Conservation (phyloP, 2,888 invertebrate species). For the Dione vanillae region DNA sequence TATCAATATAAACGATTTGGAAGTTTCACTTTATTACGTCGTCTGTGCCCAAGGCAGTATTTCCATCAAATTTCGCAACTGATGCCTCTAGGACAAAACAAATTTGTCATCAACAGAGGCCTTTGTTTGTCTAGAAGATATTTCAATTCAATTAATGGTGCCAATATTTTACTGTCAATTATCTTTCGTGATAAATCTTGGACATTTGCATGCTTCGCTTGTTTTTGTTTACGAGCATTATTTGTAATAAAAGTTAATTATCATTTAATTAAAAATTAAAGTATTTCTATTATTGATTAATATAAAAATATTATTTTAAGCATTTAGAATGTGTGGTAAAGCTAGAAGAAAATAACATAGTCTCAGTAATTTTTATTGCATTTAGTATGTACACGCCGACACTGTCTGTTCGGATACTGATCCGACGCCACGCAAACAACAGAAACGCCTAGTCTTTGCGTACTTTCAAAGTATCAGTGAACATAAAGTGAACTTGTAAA, state of each 20-base stretch:
- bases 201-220: constrained; percentile 46
- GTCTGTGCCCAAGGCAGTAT: constrained; percentile 34
- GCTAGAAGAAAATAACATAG: background rate
- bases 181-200: constrained; percentile 66
- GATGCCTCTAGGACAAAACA: constrained; percentile 63
- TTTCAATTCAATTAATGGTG: constrained; percentile 76
- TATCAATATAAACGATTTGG: constrained; percentile 22
- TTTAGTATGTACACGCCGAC: constrained; percentile 12
- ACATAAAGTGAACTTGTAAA: constrained; percentile 78
- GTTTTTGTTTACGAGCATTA: constrained; percentile 17
- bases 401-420: constrained; percentile 40
- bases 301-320: too few species aligned
- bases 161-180: constrained; percentile 74
- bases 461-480: constrained; percentile 68
- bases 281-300: too few species aligned
- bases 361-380: background rate
- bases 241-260: background rate
- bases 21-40: constrained; percentile 40
- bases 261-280: background rate
- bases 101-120: constrained; percentile 72
- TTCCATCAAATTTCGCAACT: constrained; percentile 67
- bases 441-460: constrained; percentile 59
- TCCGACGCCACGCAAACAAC: constrained; percentile 52
- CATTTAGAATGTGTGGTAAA: background rate
- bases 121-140: constrained; percentile 77